phyloP scores from a whole-genome alignment of 1,140 invertebrate species.

The Myzus persicae region DNA sequence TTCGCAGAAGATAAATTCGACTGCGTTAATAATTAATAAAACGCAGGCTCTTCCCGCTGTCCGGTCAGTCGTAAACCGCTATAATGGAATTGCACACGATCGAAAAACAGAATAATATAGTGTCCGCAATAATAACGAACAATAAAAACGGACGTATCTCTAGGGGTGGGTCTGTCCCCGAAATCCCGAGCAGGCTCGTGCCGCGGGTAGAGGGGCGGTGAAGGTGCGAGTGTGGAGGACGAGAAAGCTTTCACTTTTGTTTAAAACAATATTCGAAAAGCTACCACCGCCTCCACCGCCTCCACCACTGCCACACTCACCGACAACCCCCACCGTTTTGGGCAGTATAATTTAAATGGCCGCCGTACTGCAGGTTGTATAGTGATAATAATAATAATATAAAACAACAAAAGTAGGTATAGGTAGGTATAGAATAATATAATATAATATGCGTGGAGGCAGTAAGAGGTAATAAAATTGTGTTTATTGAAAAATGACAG shows the following conservation, averaged over 20 bases:
- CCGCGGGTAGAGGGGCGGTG: neutral
- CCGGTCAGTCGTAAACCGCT: constrained; percentile 23
- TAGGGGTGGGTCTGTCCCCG: neutral
- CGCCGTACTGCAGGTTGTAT: neutral
- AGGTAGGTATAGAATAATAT: neutral
- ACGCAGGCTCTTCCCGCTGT: constrained; percentile 37
- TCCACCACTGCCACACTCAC: no score
- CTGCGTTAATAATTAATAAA: constrained; percentile 51
- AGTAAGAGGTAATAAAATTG: constrained; percentile 37
- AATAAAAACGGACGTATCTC: constrained; percentile 44
- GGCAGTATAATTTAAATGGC: constrained; percentile 16
- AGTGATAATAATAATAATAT: neutral
- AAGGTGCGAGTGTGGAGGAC: neutral
- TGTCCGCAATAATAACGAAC: constrained; percentile 48
- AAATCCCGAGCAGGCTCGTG: neutral
- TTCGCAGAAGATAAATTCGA: constrained; percentile 40
- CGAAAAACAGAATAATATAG: constrained; percentile 57
- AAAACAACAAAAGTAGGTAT: constrained; percentile 20
- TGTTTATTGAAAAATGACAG: constrained; percentile 42
- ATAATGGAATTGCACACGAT: constrained; percentile 53
- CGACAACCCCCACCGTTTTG: neutral
- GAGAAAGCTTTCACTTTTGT: constrained; percentile 55
- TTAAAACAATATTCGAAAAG: constrained; percentile 49
- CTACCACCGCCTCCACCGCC: neutral
- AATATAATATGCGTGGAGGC: neutral